Conservation (phyloP, 2,797 vertebrate genomes). For the Sebastes flavidus region DNA sequence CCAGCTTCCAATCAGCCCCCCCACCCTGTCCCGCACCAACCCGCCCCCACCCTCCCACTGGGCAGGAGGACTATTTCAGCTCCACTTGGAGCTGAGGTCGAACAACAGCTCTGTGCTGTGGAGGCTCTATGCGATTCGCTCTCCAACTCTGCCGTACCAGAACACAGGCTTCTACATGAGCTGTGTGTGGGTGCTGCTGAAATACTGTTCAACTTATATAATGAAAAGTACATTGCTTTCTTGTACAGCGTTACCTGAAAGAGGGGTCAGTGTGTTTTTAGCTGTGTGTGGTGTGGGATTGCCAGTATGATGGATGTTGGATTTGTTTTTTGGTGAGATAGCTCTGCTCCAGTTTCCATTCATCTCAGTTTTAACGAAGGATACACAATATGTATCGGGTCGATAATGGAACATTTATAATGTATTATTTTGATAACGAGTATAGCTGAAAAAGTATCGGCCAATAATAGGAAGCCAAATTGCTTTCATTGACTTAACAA, state of each 20-base stretch:
- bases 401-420: too few species aligned
- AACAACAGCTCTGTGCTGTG: slow-evolving; percentile 39
- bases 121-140: slow-evolving; percentile 53
- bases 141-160: slow-evolving; percentile 36
- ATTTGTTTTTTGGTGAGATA: slow-evolving; percentile 21
- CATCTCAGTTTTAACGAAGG: not conserved
- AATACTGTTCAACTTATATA: slow-evolving; percentile 66
- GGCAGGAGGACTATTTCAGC: slow-evolving; percentile 57
- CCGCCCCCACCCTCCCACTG: slow-evolving; percentile 33
- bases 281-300: slow-evolving; percentile 22
- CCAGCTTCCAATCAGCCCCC: slow-evolving; percentile 7
- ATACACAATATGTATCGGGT: too few species aligned
- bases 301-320: slow-evolving; percentile 12
- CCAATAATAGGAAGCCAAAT: too few species aligned
- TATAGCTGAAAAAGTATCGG: too few species aligned
- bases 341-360: slow-evolving; percentile 12
- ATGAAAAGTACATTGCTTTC: slow-evolving; percentile 51
- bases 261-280: slow-evolving; percentile 42
- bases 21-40: slow-evolving; percentile 26
- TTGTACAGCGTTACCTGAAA: slow-evolving; percentile 36
- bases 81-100: slow-evolving; percentile 52
- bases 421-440: too few species aligned
- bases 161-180: not conserved
- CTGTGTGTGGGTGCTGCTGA: slow-evolving; percentile 65
- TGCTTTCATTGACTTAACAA: too few species aligned